These are phyloP conservation scores for Drosophila insularis DNA, from an alignment of 1,140 invertebrate species.

Conservation along the genomic window DNA sequence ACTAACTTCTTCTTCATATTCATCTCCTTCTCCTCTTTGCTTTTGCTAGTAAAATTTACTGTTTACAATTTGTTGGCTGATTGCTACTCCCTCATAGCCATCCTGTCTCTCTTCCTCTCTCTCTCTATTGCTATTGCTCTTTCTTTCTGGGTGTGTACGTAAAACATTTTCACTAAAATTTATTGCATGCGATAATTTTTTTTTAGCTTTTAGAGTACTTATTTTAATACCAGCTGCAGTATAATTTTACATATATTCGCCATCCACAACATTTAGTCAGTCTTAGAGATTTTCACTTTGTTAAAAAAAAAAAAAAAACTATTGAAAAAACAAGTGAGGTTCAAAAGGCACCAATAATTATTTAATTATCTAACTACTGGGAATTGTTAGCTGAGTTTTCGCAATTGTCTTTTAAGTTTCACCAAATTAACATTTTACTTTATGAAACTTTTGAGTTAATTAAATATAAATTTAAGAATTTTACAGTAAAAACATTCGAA, in stretches of 20 bases:
- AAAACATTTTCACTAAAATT: conserved; percentile 59
- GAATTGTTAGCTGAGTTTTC: no score
- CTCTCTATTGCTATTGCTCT: conserved; percentile 3
- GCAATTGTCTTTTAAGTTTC: no score
- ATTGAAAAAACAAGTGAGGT: no score
- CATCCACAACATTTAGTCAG: no score
- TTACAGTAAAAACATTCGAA: no score
- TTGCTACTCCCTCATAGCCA: conserved; percentile 49
- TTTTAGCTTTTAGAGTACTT: conserved; percentile 56
- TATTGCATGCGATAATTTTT: conserved; percentile 71
- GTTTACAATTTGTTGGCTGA: conserved; percentile 80
- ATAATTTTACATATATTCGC: conserved; percentile 51
- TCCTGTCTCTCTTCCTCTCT: not conserved
- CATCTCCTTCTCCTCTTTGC: not conserved
- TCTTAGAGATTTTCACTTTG: no score
- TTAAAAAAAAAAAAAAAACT: no score
- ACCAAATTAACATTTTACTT: no score
- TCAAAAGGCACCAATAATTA: no score
- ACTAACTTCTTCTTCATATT: not conserved
- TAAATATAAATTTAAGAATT: no score
- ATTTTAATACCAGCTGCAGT: conserved; percentile 69
- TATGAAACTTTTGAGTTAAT: no score
- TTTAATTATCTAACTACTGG: no score
- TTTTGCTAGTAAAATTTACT: conserved; percentile 63
- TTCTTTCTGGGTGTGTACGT: conserved; percentile 46